Evolutionary conservation across 1,140 invertebrate genomes (phyloP).

Genomic region (Diprion similis): DNA sequence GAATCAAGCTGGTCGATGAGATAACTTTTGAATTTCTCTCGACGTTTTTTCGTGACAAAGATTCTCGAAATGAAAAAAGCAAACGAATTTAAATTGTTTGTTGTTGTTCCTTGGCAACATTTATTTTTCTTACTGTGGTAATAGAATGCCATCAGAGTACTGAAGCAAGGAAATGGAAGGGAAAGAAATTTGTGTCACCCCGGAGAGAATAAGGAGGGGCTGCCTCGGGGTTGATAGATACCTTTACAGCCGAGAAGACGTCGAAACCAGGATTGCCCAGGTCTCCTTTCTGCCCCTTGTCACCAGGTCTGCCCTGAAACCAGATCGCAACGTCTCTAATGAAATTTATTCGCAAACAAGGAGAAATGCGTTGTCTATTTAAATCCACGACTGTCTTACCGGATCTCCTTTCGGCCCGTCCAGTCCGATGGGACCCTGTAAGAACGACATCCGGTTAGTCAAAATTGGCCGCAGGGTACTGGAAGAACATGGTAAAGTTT

Average conservation of each 20-base stretch:
- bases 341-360: not conserved
- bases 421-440: constrained; percentile 91
- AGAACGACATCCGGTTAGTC: constrained; percentile 50
- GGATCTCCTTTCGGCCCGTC: constrained; percentile 93
- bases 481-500: not conserved
- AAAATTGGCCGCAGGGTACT: constrained; percentile 16
- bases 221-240: constrained; percentile 58
- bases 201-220: constrained; percentile 14
- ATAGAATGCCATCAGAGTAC: constrained; percentile 12
- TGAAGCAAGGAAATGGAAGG: constrained; percentile 21
- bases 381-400: constrained; percentile 69
- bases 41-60: too few relatives aligned
- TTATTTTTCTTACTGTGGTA: too few relatives aligned
- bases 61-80: too few relatives aligned
- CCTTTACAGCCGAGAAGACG: constrained; percentile 90
- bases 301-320: constrained; percentile 82
- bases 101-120: too few relatives aligned
- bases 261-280: constrained; percentile 87
- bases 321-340: not conserved
- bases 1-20: too few relatives aligned
- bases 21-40: too few relatives aligned
- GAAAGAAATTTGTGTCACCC: constrained; percentile 17
- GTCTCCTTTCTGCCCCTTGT: constrained; percentile 88
- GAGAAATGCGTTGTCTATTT: constrained; percentile 10
- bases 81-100: too few relatives aligned